Base-by-base conservation (phyloP, 2,113 vertebrate genomes). In the Cololabis saira region DNA sequence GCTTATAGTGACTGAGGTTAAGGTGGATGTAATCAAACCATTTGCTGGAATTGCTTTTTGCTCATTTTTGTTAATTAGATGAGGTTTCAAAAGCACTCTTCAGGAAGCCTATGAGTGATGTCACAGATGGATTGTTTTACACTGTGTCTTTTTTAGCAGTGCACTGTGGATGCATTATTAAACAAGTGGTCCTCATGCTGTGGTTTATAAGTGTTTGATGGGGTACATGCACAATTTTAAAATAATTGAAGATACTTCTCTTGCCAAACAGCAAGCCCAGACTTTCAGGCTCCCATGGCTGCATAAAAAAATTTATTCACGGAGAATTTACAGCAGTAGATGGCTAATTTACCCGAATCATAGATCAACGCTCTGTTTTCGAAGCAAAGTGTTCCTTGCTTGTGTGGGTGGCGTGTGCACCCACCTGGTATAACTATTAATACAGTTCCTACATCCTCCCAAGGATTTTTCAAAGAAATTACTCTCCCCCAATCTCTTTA, bases 381-480 rank as follows among this genome's bases (percentile, higher is more conserved):
- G 3, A 67, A 74, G 47, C 40, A 48, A 54, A 82, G 1, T 16
- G 61, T 75, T 73, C 27, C 62, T 58, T 5, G 2, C 0, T 3
- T 4, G 6, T 24, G 66, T 77, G 47, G 68, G 78, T 21, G 71
- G 68, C 61, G 37, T 43, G 22, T 67, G 50, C 24, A 22, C 78
- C 81, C 79, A 83, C 81, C 81, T 83, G 73, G 58, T 71, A 30
- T 67, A 71, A 59, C 60, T 74, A 78, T 72, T 71, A 80, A 88
- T 74, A 30, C 64, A 65, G 78, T 81, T 75, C 64, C 65, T 87
- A 77, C 77, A 85, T 86, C 62, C 82, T 73, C 70, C 79, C 67
- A 56, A 85, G 63, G 62, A 67, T 74, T 78, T 80, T 84, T 89
- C 76, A 87, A 75, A 87, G 74, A 61, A 74, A 67, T 77, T 67